Evolutionary conservation across 2,888 invertebrate genomes (phyloP), one percentile per base, ranked within the genome.

Genomic region (Drosophila planitibia): DNA sequence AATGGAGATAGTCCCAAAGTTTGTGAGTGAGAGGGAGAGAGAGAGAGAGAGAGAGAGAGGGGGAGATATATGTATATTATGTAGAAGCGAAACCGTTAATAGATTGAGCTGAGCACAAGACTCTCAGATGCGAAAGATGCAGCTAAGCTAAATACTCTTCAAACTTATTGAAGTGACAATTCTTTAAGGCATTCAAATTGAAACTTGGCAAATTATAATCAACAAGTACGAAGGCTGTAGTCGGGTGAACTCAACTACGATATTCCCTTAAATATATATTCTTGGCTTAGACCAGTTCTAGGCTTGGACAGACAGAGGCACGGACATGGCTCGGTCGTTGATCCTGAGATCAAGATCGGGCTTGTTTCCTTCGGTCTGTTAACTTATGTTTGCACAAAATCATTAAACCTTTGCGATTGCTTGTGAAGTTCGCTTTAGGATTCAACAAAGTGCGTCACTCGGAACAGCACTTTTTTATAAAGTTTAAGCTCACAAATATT

Each of bases 1-100:
- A 47, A 53, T 30, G 52, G 57, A 35, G 47, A 65, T 35, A 57
- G 22, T 39, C 16, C 22, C 10, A 52, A 39, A 12, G 39, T n/a
- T 14, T 4, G 2, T 16, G 6, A 16, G 6, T 16, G 6, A 16
- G 37, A 6, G 37, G 0, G 5, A 37, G 16, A 59, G n/a, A 2
- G n/a, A 32, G 16, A 7, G 35, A 14, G 33, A 4, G 35, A 35
- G 14, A 35, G 35, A 30, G 28, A 28, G 28, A 28, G 28, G 4
- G 28, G 33, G 35, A 39, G 2, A 30, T 14, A 33, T 41, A 28
- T 22, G 14, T 39, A 25, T 51, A 16, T 51, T 28, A 3, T 12
- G 22, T 14, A 47, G 14, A 49, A 60, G 19, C 2, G n/a, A 14
- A 35, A 14, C 25, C 9, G 25, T 59, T 59, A n/a, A 54, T 16